Evolutionary conservation across 2,888 invertebrate genomes (phyloP).

Genomic region (Hypselothyrea guttata): DNA sequence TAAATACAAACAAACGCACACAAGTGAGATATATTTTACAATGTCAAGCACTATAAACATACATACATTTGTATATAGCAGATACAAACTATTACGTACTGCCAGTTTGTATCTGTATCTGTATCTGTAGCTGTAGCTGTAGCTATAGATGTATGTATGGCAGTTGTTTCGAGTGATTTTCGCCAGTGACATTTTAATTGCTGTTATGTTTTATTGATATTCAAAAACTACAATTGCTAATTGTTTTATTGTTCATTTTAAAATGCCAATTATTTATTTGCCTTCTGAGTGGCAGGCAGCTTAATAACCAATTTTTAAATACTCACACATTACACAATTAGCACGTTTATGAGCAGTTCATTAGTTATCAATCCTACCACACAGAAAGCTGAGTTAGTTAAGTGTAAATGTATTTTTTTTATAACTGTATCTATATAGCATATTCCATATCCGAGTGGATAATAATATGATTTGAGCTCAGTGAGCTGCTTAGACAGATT

Average conservation of each 20-base stretch:
- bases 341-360: conserved; percentile 65
- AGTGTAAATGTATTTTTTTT: too few species aligned
- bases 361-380: conserved; percentile 39
- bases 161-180: conserved; percentile 50
- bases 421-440: too few species aligned
- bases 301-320: conserved; percentile 73
- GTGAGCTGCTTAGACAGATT: too few species aligned
- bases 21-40: conserved; percentile 41
- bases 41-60: conserved; percentile 60
- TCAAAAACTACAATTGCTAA: conserved; percentile 73
- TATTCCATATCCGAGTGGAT: too few species aligned
- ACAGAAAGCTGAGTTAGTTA: neutral
- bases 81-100: conserved; percentile 25
- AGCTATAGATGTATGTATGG: conserved; percentile 4
- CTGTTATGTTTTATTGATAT: conserved; percentile 76
- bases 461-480: too few species aligned
- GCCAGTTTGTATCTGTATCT: conserved; percentile 5
- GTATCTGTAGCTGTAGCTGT: conserved; percentile 6
- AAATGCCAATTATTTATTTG: conserved; percentile 66
- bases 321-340: conserved; percentile 65
- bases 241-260: conserved; percentile 70
- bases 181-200: conserved; percentile 75
- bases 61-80: conserved; percentile 34
- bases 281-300: conserved; percentile 70
- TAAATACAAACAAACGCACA: conserved; percentile 28